Conservation (phyloP, 2,797 vertebrate species). For the Gymnodraco acuticeps region DNA sequence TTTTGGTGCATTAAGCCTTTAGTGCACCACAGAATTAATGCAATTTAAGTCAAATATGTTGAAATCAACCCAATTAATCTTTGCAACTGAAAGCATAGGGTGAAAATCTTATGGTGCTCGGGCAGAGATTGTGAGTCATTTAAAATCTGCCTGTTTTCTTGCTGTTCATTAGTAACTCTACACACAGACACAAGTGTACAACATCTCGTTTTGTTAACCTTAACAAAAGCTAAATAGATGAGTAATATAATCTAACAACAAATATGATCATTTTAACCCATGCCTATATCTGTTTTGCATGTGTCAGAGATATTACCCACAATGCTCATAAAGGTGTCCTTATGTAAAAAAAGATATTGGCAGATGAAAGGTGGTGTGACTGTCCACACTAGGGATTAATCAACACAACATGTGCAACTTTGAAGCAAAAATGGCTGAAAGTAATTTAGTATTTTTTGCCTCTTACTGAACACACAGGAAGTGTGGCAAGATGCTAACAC, state of each 20-base stretch:
- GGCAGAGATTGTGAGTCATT: not conserved
- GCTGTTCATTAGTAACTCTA: not conserved
- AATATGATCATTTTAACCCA: not conserved
- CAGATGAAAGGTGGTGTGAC: slow-evolving; percentile 26
- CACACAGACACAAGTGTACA: not conserved
- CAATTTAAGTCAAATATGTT: slow-evolving; percentile 18
- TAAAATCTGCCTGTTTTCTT: not conserved
- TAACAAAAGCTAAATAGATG: not conserved
- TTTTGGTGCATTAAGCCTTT: not conserved
- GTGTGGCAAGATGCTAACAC: slow-evolving; percentile 31
- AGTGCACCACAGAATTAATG: slow-evolving; percentile 9
- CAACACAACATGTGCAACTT: slow-evolving; percentile 43
- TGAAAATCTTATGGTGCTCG: not conserved
- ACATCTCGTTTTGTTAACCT: not conserved
- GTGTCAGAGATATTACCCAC: slow-evolving; percentile 10
- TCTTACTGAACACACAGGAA: slow-evolving; percentile 38
- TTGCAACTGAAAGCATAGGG: not conserved
- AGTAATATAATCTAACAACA: too few relatives aligned
- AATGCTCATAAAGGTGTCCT: slow-evolving; percentile 23
- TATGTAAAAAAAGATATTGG: slow-evolving; percentile 28
- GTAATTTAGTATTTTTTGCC: slow-evolving; percentile 25
- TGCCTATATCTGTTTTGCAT: not conserved
- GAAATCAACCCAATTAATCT: slow-evolving; percentile 14
- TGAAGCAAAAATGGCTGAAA: slow-evolving; percentile 30
- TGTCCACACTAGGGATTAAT: slow-evolving; percentile 50